Conservation (phyloP, 1,140 invertebrate species). For the Brachionus sp. region DNA sequence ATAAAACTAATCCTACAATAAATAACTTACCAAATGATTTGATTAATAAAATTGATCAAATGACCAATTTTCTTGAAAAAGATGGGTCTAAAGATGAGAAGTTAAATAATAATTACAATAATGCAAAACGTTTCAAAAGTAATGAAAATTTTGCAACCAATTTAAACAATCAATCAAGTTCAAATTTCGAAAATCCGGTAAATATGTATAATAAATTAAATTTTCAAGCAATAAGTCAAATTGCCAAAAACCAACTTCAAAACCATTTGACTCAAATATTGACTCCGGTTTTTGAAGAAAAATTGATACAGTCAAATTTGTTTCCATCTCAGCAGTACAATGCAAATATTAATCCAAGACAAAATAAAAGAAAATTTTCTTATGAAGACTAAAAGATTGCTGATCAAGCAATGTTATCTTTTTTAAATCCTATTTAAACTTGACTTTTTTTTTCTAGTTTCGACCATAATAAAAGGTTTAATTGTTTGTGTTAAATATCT, state of each 20-base stretch:
- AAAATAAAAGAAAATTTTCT: background rate
- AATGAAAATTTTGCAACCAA: background rate
- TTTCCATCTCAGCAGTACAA: background rate
- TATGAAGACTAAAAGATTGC: background rate
- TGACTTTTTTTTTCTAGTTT: background rate
- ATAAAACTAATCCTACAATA: background rate
- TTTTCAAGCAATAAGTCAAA: background rate
- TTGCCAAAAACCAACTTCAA: background rate
- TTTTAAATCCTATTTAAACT: background rate
- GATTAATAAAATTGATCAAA: background rate
- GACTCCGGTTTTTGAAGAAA: background rate
- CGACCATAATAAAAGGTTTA: background rate
- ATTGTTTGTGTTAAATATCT: background rate
- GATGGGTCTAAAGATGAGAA: background rate
- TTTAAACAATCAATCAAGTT: background rate
- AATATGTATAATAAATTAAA: background rate
- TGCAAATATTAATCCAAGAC: background rate
- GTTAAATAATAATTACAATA: background rate
- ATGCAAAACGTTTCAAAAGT: background rate
- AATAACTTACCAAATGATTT: background rate
- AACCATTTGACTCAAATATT: constrained; percentile 21
- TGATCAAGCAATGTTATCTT: background rate
- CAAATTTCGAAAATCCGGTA: background rate
- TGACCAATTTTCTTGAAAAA: background rate
- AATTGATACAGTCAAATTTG: background rate